Conservation (phyloP, 2,113 vertebrate genomes). For the Malurus alboscapulatus region DNA sequence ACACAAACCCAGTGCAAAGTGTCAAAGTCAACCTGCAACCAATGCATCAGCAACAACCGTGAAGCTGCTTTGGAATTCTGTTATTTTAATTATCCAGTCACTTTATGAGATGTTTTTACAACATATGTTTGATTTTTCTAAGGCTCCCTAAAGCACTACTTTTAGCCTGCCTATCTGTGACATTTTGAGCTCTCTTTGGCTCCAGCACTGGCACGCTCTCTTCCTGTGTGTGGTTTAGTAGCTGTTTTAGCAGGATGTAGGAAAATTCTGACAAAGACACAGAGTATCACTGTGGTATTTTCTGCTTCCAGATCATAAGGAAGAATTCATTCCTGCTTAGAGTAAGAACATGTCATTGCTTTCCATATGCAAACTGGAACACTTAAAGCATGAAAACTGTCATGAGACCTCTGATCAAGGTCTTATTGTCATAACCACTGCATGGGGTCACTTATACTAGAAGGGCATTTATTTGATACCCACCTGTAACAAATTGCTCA, state of each 20-base stretch:
- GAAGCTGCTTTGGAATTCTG: not conserved
- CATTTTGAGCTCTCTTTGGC: not conserved
- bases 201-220: not conserved
- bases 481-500: not conserved
- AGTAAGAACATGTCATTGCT: not conserved
- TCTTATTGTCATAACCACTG: not conserved
- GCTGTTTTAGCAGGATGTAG: not conserved
- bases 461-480: not conserved
- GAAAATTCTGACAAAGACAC: not conserved
- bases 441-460: not conserved
- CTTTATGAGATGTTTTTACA: not conserved
- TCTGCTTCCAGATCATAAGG: not conserved
- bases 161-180: not conserved
- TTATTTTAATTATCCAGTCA: not conserved
- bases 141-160: not conserved
- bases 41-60: not conserved
- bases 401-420: not conserved
- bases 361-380: not conserved
- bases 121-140: not conserved
- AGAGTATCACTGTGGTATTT: not conserved
- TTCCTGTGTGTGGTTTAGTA: not conserved
- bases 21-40: not conserved
- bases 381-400: not conserved
- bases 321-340: not conserved
- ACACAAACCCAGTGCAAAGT: not conserved